A percentile compares a stretch with the other conserved stretches of the same genome.
phyloP scores from a whole-genome alignment of 1,140 invertebrate species.

The Drosophila teissieri region DNA sequence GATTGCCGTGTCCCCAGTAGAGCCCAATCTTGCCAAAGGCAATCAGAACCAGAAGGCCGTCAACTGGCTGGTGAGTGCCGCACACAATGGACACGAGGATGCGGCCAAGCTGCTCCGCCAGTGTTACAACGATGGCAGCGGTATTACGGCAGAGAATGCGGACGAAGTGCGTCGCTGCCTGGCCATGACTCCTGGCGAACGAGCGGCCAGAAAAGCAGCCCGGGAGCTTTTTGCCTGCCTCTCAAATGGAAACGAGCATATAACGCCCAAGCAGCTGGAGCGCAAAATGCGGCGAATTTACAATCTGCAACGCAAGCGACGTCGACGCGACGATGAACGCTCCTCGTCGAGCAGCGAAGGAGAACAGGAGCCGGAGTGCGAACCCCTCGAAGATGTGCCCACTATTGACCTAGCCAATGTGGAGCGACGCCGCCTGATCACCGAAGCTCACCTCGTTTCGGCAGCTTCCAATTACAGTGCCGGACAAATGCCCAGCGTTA shows the following conservation, averaged over 20 bases:
- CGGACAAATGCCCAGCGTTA: constrained; percentile 91
- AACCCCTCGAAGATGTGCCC: constrained; percentile 51
- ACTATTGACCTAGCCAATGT: constrained; percentile 49
- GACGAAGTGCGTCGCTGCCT: constrained; percentile 93
- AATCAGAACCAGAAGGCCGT: constrained; percentile 88
- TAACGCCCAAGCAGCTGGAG: constrained; percentile 91
- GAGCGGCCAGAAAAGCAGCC: constrained; percentile 92
- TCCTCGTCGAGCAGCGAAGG: constrained; percentile 68
- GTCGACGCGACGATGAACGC: constrained; percentile 63
- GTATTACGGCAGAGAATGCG: constrained; percentile 92
- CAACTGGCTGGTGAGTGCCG: constrained; percentile 95
- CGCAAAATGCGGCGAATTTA: constrained; percentile 89
- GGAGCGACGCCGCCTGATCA: constrained; percentile 86
- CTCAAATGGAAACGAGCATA: constrained; percentile 93
- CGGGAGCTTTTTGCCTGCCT: constrained; percentile 93
- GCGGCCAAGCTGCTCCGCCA: constrained; percentile 92
- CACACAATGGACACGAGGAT: constrained; percentile 94
- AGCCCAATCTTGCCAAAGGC: constrained; percentile 75
- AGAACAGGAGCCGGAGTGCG: constrained; percentile 51
- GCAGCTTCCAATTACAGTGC: constrained; percentile 92
- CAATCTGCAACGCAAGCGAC: constrained; percentile 84
- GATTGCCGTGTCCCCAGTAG: not conserved
- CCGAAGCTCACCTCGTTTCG: constrained; percentile 91
- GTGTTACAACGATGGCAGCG: constrained; percentile 91
- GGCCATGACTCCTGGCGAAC: constrained; percentile 93